These are phyloP conservation scores for Toxotes lorentzi DNA, from an alignment of 2,797 vertebrate species.

Conservation along the genomic window DNA sequence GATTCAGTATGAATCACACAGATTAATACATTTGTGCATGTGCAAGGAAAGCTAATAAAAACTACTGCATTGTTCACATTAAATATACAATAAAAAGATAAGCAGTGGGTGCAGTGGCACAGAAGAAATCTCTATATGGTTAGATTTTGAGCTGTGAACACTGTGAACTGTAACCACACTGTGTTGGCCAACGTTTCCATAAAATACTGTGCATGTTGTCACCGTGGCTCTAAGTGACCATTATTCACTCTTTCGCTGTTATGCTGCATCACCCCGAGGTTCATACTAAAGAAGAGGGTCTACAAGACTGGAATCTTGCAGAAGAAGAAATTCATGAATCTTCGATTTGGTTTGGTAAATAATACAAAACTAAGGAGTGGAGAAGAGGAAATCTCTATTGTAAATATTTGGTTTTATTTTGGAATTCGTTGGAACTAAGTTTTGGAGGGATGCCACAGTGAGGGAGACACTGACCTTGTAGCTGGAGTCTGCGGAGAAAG, in stretches of 20 bases:
- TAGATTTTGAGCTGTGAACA: slow-evolving; percentile 4
- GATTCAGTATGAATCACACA: slow-evolving; percentile 10
- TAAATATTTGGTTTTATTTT: slow-evolving; percentile 78
- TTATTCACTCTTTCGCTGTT: slow-evolving; percentile 14
- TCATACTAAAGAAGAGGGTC: not conserved
- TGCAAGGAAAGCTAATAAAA: slow-evolving; percentile 17
- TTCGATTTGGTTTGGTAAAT: slow-evolving; percentile 39
- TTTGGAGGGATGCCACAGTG: slow-evolving; percentile 45
- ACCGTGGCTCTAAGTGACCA: not conserved
- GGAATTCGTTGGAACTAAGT: slow-evolving; percentile 62
- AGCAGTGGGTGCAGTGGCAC: not conserved
- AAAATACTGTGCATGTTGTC: slow-evolving; percentile 20
- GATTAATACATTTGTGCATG: not conserved
- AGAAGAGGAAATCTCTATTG: slow-evolving; percentile 54
- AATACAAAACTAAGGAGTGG: slow-evolving; percentile 11
- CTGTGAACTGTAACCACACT: slow-evolving; percentile 19
- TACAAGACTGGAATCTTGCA: not conserved
- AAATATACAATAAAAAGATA: slow-evolving; percentile 10
- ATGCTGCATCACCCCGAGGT: slow-evolving; percentile 6
- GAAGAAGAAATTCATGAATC: slow-evolving; percentile 20
- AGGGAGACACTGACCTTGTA: slow-evolving; percentile 62
- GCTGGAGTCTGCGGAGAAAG: slow-evolving; percentile 47
- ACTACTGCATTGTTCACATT: not conserved
- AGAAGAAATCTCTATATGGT: not conserved
- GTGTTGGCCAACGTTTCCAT: slow-evolving; percentile 18